These are phyloP conservation scores for Arctia plantaginis DNA, from an alignment of 2,888 invertebrate genomes.

Conservation along the genomic window DNA sequence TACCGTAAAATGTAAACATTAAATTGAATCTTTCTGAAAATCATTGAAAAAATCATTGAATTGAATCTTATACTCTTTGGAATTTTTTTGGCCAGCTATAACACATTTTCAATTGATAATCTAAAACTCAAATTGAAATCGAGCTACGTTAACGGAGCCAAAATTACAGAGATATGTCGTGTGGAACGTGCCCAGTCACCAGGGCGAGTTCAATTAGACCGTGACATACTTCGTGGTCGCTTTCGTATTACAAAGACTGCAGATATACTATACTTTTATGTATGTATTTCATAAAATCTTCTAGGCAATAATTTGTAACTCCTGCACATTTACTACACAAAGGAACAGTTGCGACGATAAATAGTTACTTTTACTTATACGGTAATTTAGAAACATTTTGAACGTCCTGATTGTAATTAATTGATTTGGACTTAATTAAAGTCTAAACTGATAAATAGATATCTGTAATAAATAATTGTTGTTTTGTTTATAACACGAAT, in stretches of 20 bases:
- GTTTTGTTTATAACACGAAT: slow-evolving; percentile 11
- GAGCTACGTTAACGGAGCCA: slow-evolving; percentile 55
- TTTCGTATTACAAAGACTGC: slow-evolving; percentile 69
- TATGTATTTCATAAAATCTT: slow-evolving; percentile 44
- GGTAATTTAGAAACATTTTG: neutral
- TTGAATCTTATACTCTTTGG: neutral
- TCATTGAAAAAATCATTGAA: too few relatives aligned
- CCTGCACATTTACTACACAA: slow-evolving; percentile 2
- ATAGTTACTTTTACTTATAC: neutral
- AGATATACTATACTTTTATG: slow-evolving; percentile 33
- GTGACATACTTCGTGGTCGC: slow-evolving; percentile 77
- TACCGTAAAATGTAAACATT: too few relatives aligned
- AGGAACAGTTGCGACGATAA: neutral
- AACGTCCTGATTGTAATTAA: neutral
- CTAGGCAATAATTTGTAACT: slow-evolving; percentile 25
- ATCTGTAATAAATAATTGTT: slow-evolving; percentile 1
- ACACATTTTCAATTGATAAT: slow-evolving; percentile 16
- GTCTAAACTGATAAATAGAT: neutral
- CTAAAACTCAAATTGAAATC: slow-evolving; percentile 35
- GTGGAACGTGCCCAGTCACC: slow-evolving; percentile 72
- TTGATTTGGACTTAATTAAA: neutral
- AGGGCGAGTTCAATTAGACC: slow-evolving; percentile 77
- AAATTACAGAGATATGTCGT: slow-evolving; percentile 69
- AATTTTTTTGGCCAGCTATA: neutral
- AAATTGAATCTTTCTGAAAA: neutral